Base-by-base conservation (phyloP, 1,140 invertebrate genomes). In the Potamilus streckersoni region DNA sequence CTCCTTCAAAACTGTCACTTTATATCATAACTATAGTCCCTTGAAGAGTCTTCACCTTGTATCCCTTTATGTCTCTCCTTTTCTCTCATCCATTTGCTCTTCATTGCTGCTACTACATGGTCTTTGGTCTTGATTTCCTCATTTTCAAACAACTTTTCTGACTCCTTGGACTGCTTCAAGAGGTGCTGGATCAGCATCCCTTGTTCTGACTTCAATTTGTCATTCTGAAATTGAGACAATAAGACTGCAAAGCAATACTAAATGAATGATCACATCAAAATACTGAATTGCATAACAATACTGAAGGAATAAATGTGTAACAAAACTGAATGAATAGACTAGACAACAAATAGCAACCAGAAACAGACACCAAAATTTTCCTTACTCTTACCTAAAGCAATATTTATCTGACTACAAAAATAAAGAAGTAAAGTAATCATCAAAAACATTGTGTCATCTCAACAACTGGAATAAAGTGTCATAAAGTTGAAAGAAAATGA, bases 191-290 rank as follows among this genome's bases (percentile, higher is more conserved):
- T 81, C 66, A 88, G 69, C 13, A 85, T 57, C 20, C 82, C 78
- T 66, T 89, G 87, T 63, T 89, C 88, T 16, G 77, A 69, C 62
- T 84, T 83, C 31, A 89, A 76, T 23, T 88, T 86, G 17, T 85
- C 83, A 87, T 88, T 89, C 87, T 88, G 62, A 31, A 77, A 64
- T 49, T 49, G 38, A 49, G 38, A 49, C 38, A 49, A 74, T 17
- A 71, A 71, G 71, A 79, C 2, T 55, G 63, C 27, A 73, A 31
- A 38, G 16, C 20, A 49, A 49, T 49, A 49, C 38, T 49, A 0
- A 49, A 49, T 49, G 4, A 31, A 31, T 31, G 4, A 31, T 31
- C 27, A 31, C 27, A 31, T 31, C 2, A 31, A 1, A 31, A 31
- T 31, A 31, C 27, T 31, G 3, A 31, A 31, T 31, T 31, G 2